Percentiles rank a stretch among this genome's conserved stretches.
Conservation (phyloP, 2,113 vertebrate genomes). For the Oplegnathus fasciatus region DNA sequence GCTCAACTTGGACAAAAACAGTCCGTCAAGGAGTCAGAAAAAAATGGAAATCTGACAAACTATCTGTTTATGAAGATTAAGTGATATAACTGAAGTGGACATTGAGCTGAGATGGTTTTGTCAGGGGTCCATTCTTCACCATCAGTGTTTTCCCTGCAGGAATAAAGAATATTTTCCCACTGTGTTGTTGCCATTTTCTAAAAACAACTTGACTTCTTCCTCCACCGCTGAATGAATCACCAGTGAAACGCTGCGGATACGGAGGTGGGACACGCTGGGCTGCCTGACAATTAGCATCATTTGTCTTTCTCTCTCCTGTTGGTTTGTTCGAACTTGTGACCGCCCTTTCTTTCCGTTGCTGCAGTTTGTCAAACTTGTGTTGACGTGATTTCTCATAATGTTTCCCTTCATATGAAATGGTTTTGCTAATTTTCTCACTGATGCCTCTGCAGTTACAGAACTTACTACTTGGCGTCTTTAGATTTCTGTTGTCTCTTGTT, state of each 20-base stretch:
- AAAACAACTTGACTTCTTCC: not conserved
- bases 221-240: not conserved
- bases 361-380: not conserved
- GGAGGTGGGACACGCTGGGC: not conserved
- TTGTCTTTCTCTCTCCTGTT: not conserved
- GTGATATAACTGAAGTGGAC: not conserved
- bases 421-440: not conserved
- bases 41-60: not conserved
- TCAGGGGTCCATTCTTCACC: not conserved
- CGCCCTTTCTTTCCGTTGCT: not conserved
- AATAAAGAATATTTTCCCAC: not conserved
- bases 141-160: not conserved
- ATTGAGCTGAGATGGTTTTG: not conserved
- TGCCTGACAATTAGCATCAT: slow-evolving; percentile 1
- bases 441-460: not conserved
- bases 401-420: not conserved
- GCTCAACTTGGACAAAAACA: not conserved
- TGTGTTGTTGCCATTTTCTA: no score
- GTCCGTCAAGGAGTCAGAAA: not conserved
- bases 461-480: not conserved
- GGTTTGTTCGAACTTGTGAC: not conserved
- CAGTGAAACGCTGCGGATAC: not conserved
- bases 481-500: not conserved
- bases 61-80: not conserved
- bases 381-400: not conserved